These are phyloP conservation scores for Drosophila sulfurigaster DNA, from an alignment of 1,140 invertebrate genomes.

Conservation along the genomic window DNA sequence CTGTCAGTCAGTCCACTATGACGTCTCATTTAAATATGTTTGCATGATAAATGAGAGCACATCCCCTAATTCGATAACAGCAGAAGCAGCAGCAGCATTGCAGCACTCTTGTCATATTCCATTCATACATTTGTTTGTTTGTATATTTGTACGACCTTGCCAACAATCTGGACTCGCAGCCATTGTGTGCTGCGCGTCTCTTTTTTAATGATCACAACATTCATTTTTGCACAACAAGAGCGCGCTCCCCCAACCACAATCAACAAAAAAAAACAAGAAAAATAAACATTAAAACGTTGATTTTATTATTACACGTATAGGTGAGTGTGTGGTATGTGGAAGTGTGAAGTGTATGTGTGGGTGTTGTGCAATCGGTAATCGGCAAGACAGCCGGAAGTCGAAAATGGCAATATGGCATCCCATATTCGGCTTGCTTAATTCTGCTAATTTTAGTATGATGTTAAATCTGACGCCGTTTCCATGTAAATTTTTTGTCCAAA, in stretches of 20 bases:
- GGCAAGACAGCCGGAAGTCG: slow-evolving; percentile 60
- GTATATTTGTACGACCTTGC: slow-evolving; percentile 62
- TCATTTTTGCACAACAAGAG: slow-evolving; percentile 53
- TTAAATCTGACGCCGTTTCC: slow-evolving; percentile 1
- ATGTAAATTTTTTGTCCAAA: slow-evolving; percentile 23
- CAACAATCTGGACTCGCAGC: slow-evolving; percentile 32
- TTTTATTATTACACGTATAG: slow-evolving; percentile 43
- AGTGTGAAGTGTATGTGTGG: slow-evolving; percentile 27
- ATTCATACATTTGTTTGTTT: slow-evolving; percentile 18
- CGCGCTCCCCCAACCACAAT: not conserved
- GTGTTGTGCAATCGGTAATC: slow-evolving; percentile 67
- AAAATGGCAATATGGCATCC: slow-evolving; percentile 43
- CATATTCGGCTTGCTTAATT: slow-evolving; percentile 43
- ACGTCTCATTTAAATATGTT: slow-evolving; percentile 35
- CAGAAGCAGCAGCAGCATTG: slow-evolving; percentile 4
- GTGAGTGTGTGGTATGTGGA: slow-evolving; percentile 7
- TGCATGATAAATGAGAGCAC: slow-evolving; percentile 19
- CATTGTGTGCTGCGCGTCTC: slow-evolving; percentile 53
- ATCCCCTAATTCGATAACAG: slow-evolving; percentile 37
- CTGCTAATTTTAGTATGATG: slow-evolving; percentile 20
- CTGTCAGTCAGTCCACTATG: slow-evolving; percentile 10
- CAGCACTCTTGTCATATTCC: slow-evolving; percentile 15
- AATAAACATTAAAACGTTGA: slow-evolving; percentile 57
- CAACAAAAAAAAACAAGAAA: slow-evolving; percentile 11
- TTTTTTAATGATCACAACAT: slow-evolving; percentile 29